Evolutionary conservation across 35 echinoderm and acorn worm genomes (phyloP), one percentile per base, ranked within the genome.

Genomic region (Apostichopus parvimensis): DNA sequence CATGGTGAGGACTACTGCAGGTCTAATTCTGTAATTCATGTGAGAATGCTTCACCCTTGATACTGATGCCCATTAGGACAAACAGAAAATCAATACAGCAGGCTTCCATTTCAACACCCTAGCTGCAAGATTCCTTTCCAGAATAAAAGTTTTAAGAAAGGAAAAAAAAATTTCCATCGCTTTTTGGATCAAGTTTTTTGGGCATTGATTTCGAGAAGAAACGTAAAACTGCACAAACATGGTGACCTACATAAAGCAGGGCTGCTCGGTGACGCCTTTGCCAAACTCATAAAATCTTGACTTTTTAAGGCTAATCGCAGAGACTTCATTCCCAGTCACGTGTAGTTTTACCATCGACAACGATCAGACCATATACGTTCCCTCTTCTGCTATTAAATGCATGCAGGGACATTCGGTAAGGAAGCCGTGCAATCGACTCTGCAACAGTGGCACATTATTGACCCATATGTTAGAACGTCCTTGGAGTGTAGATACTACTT

Each of bases 151-250:
- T 45, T 45, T 45, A 80, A 80, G 52, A 80, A 80, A 28, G 52
- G 8, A 28, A 25, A 54, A 80, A 80, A 80, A 53, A 53, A 80
- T 34, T 34, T 80, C 78, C 78, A 80, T 80, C 23, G 52, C 78
- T 25, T n/a, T n/a, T 58, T 18, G 54, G n/a, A 56, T 59, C 56
- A 84, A 59, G 57, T 9, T 56, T 61, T 61, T 84, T 59, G 54
- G 55, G 18, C 81, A 84, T 84, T 84, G 81, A 84, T 59, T 84
- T 84, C 6, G 21, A 9, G 56, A 23, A 45, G 81, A 58, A 84
- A 84, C 15, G 17, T 22, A 84, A 84, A 59, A 84, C 81, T 58
- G 55, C 81, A 58, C 81, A 84, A 84, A 84, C 81, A 84, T 52
- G 58, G 1, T 84, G 81, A 84, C 81, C 81, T 84, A 84, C 56